Base-by-base conservation (phyloP, 2,888 invertebrate genomes). In the Epicampocera succincta region DNA sequence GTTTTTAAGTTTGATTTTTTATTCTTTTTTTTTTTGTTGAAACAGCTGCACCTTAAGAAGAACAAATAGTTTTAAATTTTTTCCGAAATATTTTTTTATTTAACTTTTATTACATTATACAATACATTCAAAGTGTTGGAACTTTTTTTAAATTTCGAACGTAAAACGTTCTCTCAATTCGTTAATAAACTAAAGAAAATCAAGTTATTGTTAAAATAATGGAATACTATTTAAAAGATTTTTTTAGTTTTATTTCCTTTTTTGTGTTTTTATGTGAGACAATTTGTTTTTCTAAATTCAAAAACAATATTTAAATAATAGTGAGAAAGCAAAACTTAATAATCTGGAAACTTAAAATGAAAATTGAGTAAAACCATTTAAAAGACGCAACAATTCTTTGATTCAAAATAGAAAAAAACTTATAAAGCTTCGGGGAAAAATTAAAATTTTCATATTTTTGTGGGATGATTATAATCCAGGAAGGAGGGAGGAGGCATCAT, bases 51-150 rank as follows among this genome's bases (percentile, higher is more conserved):
- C n/a, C n/a, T n/a, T 42, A 2, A 58, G 15, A 13, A 38, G 0
- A 58, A 12, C 6, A 56, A 13, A 48, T 48, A n/a, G 42, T 69
- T n/a, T n/a, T n/a, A n/a, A n/a, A 60, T 68, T 77, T 82, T 46
- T 69, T 81, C 76, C 65, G 38, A 69, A 42, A 46, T 46, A 17
- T 17, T 77, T 63, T 68, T 58, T 68, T 63, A 75, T 65, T 54
- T 63, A 29, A 58, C 69, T 74, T 66, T 73, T 77, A 71, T 78
- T 79, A 82, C 75, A 83, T 79, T 74, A 75, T 68, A 69, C 80
- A 80, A 79, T 83, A 80, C 80, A 76, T 80, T 83, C 29, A 83
- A 82, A 75, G 72, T 74, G 78, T 80, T 80, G 80, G 80, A 83
- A 76, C 80, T 71, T 83, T 83, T 76, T 29, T 46, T 69, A 17